phyloP scores from a whole-genome alignment of 2,797 vertebrate genomes.

The Tarsius wallacei region DNA sequence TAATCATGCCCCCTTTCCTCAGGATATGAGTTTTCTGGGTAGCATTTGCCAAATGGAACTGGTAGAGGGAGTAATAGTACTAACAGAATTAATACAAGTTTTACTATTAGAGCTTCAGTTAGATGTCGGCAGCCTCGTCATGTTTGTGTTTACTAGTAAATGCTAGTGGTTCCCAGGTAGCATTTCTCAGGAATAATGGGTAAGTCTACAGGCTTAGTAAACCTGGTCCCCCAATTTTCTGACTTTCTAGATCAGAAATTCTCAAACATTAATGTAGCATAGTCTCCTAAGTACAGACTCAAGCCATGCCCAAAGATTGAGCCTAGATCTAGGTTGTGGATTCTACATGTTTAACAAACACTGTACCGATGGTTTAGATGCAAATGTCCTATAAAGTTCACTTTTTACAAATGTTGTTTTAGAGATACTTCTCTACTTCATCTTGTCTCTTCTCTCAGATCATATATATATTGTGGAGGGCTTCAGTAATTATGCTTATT shows the following conservation, averaged over 20 bases:
- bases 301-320: neutral
- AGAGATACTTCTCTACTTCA: neutral
- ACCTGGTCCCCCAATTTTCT: neutral
- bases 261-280: neutral
- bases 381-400: neutral
- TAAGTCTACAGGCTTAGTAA: neutral
- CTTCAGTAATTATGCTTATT: neutral
- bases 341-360: neutral
- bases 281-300: neutral
- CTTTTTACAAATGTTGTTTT: neutral
- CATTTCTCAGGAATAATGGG: neutral
- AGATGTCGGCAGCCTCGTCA: neutral
- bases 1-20: neutral
- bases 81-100: neutral
- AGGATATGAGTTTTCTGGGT: neutral
- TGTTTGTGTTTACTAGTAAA: neutral
- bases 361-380: neutral
- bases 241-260: neutral
- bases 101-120: neutral
- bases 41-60: neutral
- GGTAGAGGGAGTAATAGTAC: neutral
- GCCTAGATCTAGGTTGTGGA: neutral
- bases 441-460: slow-evolving; percentile 6
- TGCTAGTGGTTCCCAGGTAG: neutral
- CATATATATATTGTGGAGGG: neutral